Base-by-base conservation (phyloP, 2,888 invertebrate genomes). In the Polydrusus pterygomalis region DNA sequence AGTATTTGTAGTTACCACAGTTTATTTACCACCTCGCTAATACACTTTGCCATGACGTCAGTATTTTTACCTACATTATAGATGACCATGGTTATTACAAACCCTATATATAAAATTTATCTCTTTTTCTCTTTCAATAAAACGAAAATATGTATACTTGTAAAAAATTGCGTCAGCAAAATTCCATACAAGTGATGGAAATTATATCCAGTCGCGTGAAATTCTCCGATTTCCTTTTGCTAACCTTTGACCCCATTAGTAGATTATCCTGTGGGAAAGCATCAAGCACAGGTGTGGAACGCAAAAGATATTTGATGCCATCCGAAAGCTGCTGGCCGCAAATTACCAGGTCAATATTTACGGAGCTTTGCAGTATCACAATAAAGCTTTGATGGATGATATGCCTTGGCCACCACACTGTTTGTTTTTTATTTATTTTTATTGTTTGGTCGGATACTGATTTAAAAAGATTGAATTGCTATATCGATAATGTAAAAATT, bases 211-310 rank as follows among this genome's bases (percentile, higher is more conserved):
- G 58, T 38, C 58, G 58, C 58, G 38, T 18, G 49, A 47, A 30
- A n/a, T 62, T 70, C 30, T 51, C 62, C 40, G 62, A 70, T 63
- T 70, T 70, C 17, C 45, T 38, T 45, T 49, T 18, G 15, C 38
- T 34, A 34, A 25, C 49, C 20, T 69, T 63, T 43, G 63, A 60
- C 68, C 74, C 74, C 74, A 70, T 75, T 74, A 74, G 70, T 47
- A 38, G 70, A 75, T 75, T 65, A 75, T 75, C 49, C 60, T 63
- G 64, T 58, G 70, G 70, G 65, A 54, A 75, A 64, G 70, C 74
- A 70, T 75, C 74, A 75, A 70, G 64, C 74, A 75, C 74, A 70
- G 70, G 74, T 75, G 74, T 58, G 65, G 49, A 63, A 58, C 15
- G 58, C 56, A 34, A 60, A 65, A 73, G 47, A 73, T 64, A 56